A percentile compares a stretch with the other conserved stretches of the same genome.
These are phyloP conservation scores for Gymnobelideus leadbeateri DNA, from an alignment of 2,113 vertebrate genomes.

Conservation along the genomic window DNA sequence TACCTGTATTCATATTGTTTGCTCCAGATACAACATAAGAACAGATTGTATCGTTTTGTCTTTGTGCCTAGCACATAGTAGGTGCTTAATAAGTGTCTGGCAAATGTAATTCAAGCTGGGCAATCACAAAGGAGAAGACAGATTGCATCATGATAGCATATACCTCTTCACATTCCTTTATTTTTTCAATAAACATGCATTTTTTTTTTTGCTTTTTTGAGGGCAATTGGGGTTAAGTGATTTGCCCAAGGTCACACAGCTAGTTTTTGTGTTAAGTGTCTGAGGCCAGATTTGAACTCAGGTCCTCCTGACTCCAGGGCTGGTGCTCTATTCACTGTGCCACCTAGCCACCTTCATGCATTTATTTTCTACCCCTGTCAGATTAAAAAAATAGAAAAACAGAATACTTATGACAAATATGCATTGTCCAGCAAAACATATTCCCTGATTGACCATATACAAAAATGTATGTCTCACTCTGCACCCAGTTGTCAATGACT, in stretches of 20 bases:
- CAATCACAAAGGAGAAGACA: background rate
- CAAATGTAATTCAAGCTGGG: background rate
- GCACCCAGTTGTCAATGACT: background rate
- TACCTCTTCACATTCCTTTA: background rate
- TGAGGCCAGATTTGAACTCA: too few relatives aligned
- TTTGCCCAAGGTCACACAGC: too few relatives aligned
- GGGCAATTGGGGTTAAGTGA: too few relatives aligned
- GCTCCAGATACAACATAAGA: background rate
- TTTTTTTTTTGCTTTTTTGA: too few relatives aligned
- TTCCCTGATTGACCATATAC: background rate
- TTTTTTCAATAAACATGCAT: background rate
- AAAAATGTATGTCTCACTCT: background rate
- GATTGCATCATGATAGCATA: background rate
- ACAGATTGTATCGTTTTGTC: background rate
- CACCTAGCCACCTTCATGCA: too few relatives aligned
- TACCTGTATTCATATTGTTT: background rate
- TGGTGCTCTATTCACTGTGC: too few relatives aligned
- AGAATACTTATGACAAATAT: background rate
- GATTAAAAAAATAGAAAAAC: background rate
- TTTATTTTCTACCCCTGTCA: background rate
- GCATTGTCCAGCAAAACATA: background rate
- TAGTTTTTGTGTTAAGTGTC: too few relatives aligned
- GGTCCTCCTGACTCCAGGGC: too few relatives aligned
- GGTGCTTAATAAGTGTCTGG: background rate
- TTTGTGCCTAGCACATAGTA: background rate